These are phyloP conservation scores for Azorinus chamasolen DNA, from an alignment of 2,888 invertebrate species.

Conservation along the genomic window DNA sequence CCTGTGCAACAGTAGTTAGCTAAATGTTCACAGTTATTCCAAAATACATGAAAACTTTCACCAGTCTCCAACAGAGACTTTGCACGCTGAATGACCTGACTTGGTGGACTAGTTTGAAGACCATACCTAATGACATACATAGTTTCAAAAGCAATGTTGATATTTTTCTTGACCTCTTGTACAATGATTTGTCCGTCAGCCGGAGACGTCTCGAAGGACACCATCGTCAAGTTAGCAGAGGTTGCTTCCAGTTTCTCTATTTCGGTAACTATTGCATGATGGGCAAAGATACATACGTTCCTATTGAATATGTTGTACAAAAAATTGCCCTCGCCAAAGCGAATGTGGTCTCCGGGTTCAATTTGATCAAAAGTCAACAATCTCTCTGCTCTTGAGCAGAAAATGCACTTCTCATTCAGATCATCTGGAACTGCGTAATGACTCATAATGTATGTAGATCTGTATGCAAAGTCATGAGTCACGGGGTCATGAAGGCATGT, in stretches of 20 bases:
- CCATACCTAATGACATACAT: constrained; percentile 29
- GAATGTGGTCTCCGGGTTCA: constrained; percentile 21
- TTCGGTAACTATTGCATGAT: constrained; percentile 46
- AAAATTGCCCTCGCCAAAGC: constrained; percentile 12
- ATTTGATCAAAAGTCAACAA: background rate
- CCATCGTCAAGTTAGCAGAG: constrained; percentile 25
- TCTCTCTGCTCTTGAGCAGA: constrained; percentile 18
- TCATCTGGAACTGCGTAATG: too few species aligned
- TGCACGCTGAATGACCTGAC: constrained; percentile 23
- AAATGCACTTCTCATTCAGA: constrained; percentile 16
- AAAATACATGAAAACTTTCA: background rate
- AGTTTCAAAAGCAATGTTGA: constrained; percentile 16
- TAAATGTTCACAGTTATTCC: constrained; percentile 17
- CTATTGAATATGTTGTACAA: constrained; percentile 6
- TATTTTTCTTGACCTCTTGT: constrained; percentile 20
- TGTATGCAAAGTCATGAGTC: too few species aligned
- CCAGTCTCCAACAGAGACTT: background rate
- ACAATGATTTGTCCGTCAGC: constrained; percentile 17
- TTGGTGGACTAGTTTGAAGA: constrained; percentile 5
- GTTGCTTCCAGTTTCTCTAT: background rate
- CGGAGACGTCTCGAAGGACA: constrained; percentile 31
- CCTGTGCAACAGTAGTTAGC: constrained; percentile 16
- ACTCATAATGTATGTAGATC: too few species aligned
- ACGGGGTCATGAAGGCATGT: too few species aligned
- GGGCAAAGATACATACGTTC: constrained; percentile 12